Evolutionary conservation across 1,140 invertebrate species (phyloP).

Genomic region (Brachionus manjavacas): DNA sequence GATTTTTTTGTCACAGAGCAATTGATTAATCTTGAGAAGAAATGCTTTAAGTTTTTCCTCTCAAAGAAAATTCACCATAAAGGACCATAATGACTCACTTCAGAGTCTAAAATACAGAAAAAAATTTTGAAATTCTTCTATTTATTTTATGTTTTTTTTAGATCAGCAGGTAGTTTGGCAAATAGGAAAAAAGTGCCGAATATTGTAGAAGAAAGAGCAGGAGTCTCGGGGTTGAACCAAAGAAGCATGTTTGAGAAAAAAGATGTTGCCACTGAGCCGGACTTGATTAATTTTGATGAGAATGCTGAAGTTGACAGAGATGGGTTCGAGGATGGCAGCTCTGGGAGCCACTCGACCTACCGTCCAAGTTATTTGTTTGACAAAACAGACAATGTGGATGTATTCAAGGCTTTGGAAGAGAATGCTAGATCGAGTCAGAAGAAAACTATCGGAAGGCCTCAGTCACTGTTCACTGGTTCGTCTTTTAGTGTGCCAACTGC

Average conservation of each 20-base stretch:
- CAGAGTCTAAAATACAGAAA: too few relatives aligned
- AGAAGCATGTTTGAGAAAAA: conserved; percentile 13
- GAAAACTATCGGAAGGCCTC: conserved; percentile 25
- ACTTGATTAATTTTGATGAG: conserved; percentile 34
- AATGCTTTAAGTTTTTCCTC: too few relatives aligned
- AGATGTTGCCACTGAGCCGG: background rate
- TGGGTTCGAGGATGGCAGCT: background rate
- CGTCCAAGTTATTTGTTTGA: conserved; percentile 11
- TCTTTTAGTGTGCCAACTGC: conserved; percentile 33
- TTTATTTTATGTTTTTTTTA: background rate
- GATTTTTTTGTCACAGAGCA: too few relatives aligned
- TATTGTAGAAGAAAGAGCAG: background rate
- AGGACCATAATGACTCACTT: too few relatives aligned
- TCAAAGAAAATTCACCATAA: too few relatives aligned
- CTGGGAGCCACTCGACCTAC: conserved; percentile 17
- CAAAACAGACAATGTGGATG: background rate
- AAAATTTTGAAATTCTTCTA: too few relatives aligned
- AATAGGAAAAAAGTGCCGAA: background rate
- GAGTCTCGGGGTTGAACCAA: background rate
- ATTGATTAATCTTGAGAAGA: too few relatives aligned
- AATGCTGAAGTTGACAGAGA: background rate
- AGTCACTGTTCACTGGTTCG: conserved; percentile 28
- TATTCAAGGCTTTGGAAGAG: conserved; percentile 26
- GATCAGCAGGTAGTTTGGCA: background rate
- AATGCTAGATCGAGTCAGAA: conserved; percentile 36